A percentile compares a stretch with the other conserved stretches of the same genome.
Evolutionary conservation across 2,888 invertebrate species (phyloP).

Genomic region (Drosophila sordidapex): DNA sequence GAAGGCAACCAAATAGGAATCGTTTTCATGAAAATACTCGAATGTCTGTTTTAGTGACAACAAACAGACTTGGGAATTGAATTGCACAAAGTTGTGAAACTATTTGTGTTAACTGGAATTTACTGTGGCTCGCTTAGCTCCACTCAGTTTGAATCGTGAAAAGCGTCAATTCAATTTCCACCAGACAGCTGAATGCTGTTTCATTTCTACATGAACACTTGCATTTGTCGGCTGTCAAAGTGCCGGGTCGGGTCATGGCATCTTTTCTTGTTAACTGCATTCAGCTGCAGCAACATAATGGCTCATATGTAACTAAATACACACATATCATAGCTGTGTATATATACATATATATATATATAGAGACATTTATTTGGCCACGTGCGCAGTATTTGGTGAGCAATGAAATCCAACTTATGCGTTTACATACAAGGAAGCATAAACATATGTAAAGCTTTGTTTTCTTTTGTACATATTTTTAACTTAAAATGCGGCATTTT

Average conservation of each 20-base stretch:
- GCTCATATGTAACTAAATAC: slow-evolving; percentile 11
- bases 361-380: neutral
- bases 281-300: slow-evolving; percentile 19
- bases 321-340: slow-evolving; percentile 16
- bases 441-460: neutral
- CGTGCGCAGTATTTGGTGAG: neutral
- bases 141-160: slow-evolving; percentile 4
- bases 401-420: neutral
- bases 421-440: neutral
- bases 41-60: slow-evolving; percentile 38
- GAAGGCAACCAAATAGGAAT: slow-evolving; percentile 26
- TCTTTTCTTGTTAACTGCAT: slow-evolving; percentile 5
- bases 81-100: slow-evolving; percentile 17
- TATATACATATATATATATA: neutral
- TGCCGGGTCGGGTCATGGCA: slow-evolving; percentile 22
- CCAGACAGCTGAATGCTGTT: slow-evolving; percentile 54
- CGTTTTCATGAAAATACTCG: slow-evolving; percentile 31
- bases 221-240: slow-evolving; percentile 63
- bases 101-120: slow-evolving; percentile 19
- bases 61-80: slow-evolving; percentile 27
- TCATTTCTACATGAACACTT: slow-evolving; percentile 65
- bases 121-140: neutral
- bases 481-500: neutral
- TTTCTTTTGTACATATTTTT: neutral
- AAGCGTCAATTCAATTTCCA: slow-evolving; percentile 69